Evolutionary conservation across 1,140 invertebrate species (phyloP), one percentile per base, ranked within the genome.

Genomic region (Bombus difficillimus): DNA sequence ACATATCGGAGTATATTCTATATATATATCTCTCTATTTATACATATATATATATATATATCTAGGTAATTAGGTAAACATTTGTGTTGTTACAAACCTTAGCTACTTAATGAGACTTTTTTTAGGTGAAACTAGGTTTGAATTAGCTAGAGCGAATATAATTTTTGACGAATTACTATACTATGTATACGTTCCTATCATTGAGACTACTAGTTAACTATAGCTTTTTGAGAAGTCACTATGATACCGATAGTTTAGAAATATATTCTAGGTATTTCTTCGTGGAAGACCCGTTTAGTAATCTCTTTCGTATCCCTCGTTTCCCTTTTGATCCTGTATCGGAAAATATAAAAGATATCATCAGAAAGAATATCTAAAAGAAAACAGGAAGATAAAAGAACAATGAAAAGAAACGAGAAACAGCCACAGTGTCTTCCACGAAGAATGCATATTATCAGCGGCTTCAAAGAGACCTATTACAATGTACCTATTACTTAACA

Each of bases 241-340:
- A 92, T 93, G 91, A 94, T 93, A 92, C 90, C 89, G 93, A 94
- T 94, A 94, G 94, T 91, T 94, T 93, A 95, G 94, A 91, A 68
- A 91, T 92, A 93, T 93, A 92, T 92, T 92, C 92, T 94, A 93
- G 92, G 90, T 94, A 88, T 77, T 94, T 94, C 94, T 93, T 92
- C 88, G 89, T 93, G 94, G 94, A 94, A 92, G 90, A 92, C n/a
- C 8, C 37, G 28, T 6, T 22, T n/a, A 25, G 10, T 47, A 28
- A 47, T 62, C 75, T 69, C 75, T 66, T 74, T 59, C 72, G n/a
- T 18, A 57, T 53, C 59, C 28, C 28, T 69, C n/a, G 34, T 34
- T 13, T 41, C 9, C 9, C 0, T 10, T 37, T n/a, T 6, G 13
- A 34, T 34, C 18, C 8, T 25, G 18, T 37, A 25, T 68, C 62